Percentiles rank a stretch among this genome's conserved stretches.
These are phyloP conservation scores for Alviniconcha marisindica DNA, from an alignment of 1,140 invertebrate species.

Conservation along the genomic window DNA sequence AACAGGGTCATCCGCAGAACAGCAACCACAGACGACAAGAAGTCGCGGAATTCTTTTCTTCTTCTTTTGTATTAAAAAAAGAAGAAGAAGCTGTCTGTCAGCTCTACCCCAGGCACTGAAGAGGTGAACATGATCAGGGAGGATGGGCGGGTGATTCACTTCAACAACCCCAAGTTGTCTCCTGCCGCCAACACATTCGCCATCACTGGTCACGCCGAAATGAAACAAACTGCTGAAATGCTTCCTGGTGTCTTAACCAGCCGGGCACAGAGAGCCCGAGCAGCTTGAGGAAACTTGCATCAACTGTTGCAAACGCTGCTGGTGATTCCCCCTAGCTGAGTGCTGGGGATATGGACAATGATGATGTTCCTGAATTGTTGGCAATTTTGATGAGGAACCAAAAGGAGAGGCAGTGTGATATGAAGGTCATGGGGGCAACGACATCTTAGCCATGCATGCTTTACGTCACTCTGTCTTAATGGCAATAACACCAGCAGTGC, in stretches of 20 bases:
- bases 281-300: conserved; percentile 94
- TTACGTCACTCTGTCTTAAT: conserved; percentile 61
- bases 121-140: conserved; percentile 99
- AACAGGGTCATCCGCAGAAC: conserved; percentile 99
- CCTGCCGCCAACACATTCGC: conserved; percentile 99
- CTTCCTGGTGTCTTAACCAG: conserved; percentile 97
- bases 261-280: conserved; percentile 94
- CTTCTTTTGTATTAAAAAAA: too few species aligned
- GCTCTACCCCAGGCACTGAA: conserved; percentile 99
- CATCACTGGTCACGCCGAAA: conserved; percentile 98
- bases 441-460: neutral
- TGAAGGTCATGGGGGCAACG: conserved; percentile 47
- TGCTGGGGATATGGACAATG: conserved; percentile 80
- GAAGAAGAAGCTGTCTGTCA: conserved; percentile 94
- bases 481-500: neutral
- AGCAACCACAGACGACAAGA: conserved; percentile 99
- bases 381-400: conserved; percentile 97
- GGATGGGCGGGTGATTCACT: conserved; percentile 99
- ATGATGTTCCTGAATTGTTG: conserved; percentile 86
- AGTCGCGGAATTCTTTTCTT: conserved; percentile 93
- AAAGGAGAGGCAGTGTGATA: conserved; percentile 86
- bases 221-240: conserved; percentile 98
- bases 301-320: conserved; percentile 63
- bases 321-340: conserved; percentile 64
- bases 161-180: conserved; percentile 99